Evolutionary conservation across 2,797 vertebrate species (phyloP).

Genomic region (Notamacropus eugenii): DNA sequence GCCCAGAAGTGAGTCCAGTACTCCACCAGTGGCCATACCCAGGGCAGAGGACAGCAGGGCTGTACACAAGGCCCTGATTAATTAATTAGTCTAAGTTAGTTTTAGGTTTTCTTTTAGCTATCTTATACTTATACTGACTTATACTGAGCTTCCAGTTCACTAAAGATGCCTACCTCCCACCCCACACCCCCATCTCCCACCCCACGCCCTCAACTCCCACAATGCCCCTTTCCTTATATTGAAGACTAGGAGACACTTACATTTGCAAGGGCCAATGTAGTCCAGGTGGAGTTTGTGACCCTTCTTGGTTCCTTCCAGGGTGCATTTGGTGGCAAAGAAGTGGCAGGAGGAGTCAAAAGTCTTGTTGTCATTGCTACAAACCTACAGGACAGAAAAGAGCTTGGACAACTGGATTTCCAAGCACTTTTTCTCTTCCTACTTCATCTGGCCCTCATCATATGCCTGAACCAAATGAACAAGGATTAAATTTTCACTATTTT

Average conservation of each 20-base stretch:
- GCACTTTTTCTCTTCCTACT: not conserved
- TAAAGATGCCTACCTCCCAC: not conserved
- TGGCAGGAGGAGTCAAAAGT: conserved; percentile 97
- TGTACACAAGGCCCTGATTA: not conserved
- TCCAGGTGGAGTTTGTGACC: conserved; percentile 99
- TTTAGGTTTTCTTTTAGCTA: not conserved
- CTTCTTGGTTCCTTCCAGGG: conserved; percentile 99
- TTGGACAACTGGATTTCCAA: not conserved
- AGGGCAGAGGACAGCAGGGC: not conserved
- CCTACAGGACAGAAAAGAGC: conserved; percentile 81
- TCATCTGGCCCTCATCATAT: not conserved
- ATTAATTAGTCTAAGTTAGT: not conserved
- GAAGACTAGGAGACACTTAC: conserved; percentile 84
- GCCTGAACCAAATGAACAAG: not conserved
- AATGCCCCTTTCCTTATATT: fast-evolving
- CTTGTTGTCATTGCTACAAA: conserved; percentile 98
- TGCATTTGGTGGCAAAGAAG: conserved; percentile 98
- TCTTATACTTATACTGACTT: not conserved
- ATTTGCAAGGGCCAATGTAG: conserved; percentile 98
- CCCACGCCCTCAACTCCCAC: not conserved
- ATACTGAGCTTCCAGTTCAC: not conserved
- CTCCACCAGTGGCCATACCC: not conserved
- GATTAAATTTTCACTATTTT: not conserved
- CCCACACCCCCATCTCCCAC: not conserved
- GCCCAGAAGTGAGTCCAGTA: not conserved